phyloP scores from a whole-genome alignment of 2,888 invertebrate species.

The Xanthia togata region DNA sequence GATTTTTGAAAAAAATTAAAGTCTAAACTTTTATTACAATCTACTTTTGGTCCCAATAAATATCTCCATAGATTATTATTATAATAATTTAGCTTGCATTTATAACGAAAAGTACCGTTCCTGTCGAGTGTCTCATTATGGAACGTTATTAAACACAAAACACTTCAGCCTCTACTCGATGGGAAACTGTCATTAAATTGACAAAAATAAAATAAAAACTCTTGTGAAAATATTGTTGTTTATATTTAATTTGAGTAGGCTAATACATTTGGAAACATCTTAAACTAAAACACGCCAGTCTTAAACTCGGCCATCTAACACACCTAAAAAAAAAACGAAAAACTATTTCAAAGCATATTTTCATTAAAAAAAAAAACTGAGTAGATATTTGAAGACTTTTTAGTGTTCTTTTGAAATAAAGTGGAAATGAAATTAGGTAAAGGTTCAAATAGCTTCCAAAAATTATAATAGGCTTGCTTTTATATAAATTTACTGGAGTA shows the following conservation, averaged over 20 bases:
- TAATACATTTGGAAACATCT: too few species aligned
- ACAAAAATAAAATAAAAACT: conserved; percentile 28
- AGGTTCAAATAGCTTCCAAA: too few species aligned
- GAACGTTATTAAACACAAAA: conserved; percentile 58
- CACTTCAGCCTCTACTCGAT: conserved; percentile 39
- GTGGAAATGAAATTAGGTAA: too few species aligned
- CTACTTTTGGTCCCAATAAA: not conserved
- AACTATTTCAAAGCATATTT: too few species aligned
- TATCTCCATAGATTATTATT: not conserved
- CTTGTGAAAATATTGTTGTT: conserved; percentile 8
- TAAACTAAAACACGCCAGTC: too few species aligned
- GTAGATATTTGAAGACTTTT: too few species aligned
- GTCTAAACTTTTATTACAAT: not conserved
- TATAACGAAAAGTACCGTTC: conserved; percentile 23
- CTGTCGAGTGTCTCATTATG: conserved; percentile 55
- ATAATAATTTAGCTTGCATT: conserved; percentile 21
- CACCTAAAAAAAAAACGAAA: too few species aligned
- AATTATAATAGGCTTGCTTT: too few species aligned
- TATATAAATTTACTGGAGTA: too few species aligned
- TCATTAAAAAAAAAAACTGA: too few species aligned
- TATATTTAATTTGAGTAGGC: conserved; percentile 1
- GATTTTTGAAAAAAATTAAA: not conserved
- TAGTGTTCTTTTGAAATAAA: too few species aligned
- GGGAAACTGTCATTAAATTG: conserved; percentile 39
- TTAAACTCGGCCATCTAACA: too few species aligned